Base-by-base conservation (phyloP, 2,888 invertebrate genomes). In the Drosophila peninsularis region DNA sequence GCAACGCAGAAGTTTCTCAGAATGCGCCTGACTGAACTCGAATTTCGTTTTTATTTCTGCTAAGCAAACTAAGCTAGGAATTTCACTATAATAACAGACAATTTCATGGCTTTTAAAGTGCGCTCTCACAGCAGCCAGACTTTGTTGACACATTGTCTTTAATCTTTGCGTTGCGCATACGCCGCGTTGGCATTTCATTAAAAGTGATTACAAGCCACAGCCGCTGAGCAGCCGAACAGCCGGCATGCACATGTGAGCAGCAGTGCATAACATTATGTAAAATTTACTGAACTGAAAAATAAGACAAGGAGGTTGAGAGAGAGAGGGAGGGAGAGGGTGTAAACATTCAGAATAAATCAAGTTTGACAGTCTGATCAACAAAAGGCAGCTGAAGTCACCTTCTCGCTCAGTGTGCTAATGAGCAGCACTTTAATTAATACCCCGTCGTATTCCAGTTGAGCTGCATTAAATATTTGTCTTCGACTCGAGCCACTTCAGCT, bases 181-280 rank as follows among this genome's bases (percentile, higher is more conserved):
- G 76, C 62, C 30, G 50, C 67, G 72, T 76, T 82, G 79, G 80
- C 70, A 66, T 80, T 82, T 86, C 77, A 80, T 81, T 86, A 82
- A 80, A 64, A 60, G 63, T 57, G 65, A 60, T 69, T 67, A 69
- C 66, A 56, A 53, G 55, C 52, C 44, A 62, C 64, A 71, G 21
- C 14, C 21, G 9, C 19, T 19, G 49, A 30, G 13, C 49, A 32
- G 45, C n/a, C 1, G 45, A 45, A 9, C 37, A 64, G 24, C 44
- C 45, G 10, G 45, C 60, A 41, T 55, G 49, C 75, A 61, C 62
- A 69, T 36, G 61, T 49, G 62, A 49, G 52, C 45, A 49, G 34
- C 75, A 62, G 55, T 52, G 66, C 41, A 80, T 76, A 30, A 77
- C 60, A 71, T 77, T 71, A 75, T 63, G 63, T 50, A 37, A 54